Evolutionary conservation across 2,113 vertebrate species (phyloP), one percentile per base, ranked within the genome.

Genomic region (Brachirus orientalis): DNA sequence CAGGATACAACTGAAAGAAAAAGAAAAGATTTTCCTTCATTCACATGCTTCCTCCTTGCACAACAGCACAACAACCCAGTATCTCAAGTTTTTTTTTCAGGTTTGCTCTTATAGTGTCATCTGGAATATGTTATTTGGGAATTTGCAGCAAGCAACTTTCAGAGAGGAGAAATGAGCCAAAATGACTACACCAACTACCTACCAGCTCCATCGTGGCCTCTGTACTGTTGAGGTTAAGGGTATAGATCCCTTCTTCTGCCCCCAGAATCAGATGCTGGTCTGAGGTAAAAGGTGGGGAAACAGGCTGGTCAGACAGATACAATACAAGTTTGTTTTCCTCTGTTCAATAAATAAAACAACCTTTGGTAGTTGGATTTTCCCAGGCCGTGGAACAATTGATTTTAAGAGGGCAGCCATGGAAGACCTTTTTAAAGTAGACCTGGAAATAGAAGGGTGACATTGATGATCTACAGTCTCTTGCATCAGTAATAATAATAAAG

Each of bases 151-250:
- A 28, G 6, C 28, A 28, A 28, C 28, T 28, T 28, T 28, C 28
- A 28, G 28, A 28, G 28, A 28, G 6, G 28, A 28, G n/a, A n/a
- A n/a, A n/a, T n/a, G n/a, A n/a, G n/a, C n/a, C n/a, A n/a, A n/a
- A n/a, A n/a, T n/a, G n/a, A n/a, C n/a, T n/a, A n/a, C n/a, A n/a
- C 10, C 10, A 38, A 10, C 37, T 38, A 3, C 84, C 69, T 86
- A 97, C 96, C 94, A 96, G 94, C 70, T 97, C 96, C 82, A 97
- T 90, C 0, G 94, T 95, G 54, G 94, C 93, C 58, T 96, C 95
- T 0, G 91, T 47, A 10, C 96, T 88, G 12, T 84, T 94, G 37
- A 95, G 90, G 85, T 96, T 97, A 72, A 97, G 69, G 47, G 92
- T 95, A 83, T 95, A 97, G 70, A 97, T 96, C 0, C 96, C 96